Evolutionary conservation across 1,140 invertebrate species (phyloP).

Genomic region (Lepidurus arcticus): DNA sequence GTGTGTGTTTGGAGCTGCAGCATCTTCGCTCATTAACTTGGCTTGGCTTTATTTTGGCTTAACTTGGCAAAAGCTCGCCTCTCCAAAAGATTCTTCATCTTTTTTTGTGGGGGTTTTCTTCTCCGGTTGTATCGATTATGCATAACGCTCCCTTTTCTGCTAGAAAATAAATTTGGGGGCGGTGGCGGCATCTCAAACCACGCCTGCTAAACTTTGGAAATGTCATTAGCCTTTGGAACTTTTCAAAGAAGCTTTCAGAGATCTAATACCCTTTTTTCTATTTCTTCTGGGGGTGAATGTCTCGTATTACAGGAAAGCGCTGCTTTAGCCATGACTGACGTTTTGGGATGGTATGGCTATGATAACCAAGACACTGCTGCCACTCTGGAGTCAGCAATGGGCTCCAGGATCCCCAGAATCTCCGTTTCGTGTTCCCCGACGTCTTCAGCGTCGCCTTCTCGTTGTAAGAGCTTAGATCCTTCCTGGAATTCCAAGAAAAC

Average conservation of each 20-base stretch:
- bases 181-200: no score
- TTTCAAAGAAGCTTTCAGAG: no score
- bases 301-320: background rate
- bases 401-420: background rate
- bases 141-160: no score
- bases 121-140: no score
- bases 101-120: no score
- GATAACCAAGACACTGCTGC: background rate
- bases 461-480: background rate
- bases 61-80: background rate
- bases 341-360: background rate
- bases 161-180: no score
- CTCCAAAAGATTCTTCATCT: no score
- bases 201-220: no score
- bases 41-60: background rate
- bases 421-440: background rate
- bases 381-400: background rate
- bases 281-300: background rate
- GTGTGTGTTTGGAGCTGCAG: background rate
- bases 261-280: no score
- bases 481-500: background rate
- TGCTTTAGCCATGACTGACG: background rate
- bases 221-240: no score
- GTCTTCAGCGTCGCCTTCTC: background rate
- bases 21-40: conserved; percentile 1